phyloP scores from a whole-genome alignment of 2,797 vertebrate genomes.

The Antennarius maculatus region DNA sequence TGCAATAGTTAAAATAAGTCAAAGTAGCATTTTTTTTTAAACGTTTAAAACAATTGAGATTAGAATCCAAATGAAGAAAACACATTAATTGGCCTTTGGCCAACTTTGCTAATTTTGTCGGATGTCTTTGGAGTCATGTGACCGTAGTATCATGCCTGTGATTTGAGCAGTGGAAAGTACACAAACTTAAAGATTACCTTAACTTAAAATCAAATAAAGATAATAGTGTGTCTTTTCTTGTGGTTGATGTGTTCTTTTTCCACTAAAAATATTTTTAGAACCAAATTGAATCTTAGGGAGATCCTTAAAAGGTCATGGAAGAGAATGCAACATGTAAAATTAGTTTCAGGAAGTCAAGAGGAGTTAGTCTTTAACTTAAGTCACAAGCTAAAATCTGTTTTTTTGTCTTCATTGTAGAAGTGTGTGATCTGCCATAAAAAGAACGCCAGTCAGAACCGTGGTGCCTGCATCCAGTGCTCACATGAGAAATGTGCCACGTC shows the following conservation, averaged over 20 bases:
- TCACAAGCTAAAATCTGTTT: slow-evolving; percentile 9
- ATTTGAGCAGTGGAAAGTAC: background rate
- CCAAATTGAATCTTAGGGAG: too few species aligned
- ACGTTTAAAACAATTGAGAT: too few species aligned
- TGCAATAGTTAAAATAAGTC: background rate
- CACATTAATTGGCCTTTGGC: too few species aligned
- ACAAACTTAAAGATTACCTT: slow-evolving; percentile 7
- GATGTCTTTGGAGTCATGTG: too few species aligned
- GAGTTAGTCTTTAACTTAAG: background rate
- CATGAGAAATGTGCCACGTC: slow-evolving; percentile 93
- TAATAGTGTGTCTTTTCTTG: too few species aligned
- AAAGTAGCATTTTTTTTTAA: too few species aligned
- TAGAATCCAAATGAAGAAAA: too few species aligned
- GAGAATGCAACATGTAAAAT: background rate
- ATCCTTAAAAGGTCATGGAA: background rate
- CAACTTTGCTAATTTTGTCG: too few species aligned
- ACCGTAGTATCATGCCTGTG: too few species aligned
- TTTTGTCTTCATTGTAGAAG: slow-evolving; percentile 78
- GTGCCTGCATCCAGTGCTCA: slow-evolving; percentile 96
- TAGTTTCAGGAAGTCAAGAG: background rate
- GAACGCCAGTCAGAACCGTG: slow-evolving; percentile 81
- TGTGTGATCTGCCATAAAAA: slow-evolving; percentile 91
- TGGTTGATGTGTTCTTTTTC: too few species aligned
- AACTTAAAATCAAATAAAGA: too few species aligned
- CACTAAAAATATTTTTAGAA: too few species aligned